These are phyloP conservation scores for Sebastes baramenuke DNA, from an alignment of 2,797 vertebrate species.

Conservation along the genomic window DNA sequence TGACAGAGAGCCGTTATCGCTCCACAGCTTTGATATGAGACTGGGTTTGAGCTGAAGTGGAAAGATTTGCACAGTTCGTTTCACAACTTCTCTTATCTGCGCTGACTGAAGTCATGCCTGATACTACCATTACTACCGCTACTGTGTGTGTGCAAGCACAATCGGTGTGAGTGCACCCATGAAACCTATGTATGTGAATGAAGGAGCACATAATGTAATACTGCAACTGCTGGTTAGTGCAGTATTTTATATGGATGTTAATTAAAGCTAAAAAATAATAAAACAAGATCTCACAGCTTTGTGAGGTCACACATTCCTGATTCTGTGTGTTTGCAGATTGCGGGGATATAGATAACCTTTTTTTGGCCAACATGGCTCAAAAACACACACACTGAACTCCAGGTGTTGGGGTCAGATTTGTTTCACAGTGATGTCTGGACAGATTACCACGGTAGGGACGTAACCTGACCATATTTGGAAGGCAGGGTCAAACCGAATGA, in stretches of 20 bases:
- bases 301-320: neutral
- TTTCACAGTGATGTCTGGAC: constrained; percentile 11
- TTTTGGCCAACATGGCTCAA: neutral
- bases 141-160: constrained; percentile 29
- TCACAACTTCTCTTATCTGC: constrained; percentile 75
- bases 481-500: neutral
- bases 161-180: neutral
- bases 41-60: constrained; percentile 71
- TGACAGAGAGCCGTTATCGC: constrained; percentile 57
- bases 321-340: constrained; percentile 16
- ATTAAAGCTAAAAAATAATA: neutral
- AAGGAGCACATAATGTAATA: neutral
- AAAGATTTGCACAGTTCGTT: constrained; percentile 76
- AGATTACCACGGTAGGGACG: constrained; percentile 14
- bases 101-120: constrained; percentile 61
- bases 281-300: neutral
- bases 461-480: neutral
- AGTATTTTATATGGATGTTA: neutral
- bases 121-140: constrained; percentile 50
- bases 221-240: neutral
- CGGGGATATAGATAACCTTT: constrained; percentile 1
- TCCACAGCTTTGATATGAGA: constrained; percentile 73
- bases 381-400: neutral
- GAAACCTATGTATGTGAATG: neutral
- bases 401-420: constrained; percentile 21